Evolutionary conservation across 1,140 invertebrate genomes (phyloP), one percentile per base, ranked within the genome.

Genomic region (Drosophila tani): DNA sequence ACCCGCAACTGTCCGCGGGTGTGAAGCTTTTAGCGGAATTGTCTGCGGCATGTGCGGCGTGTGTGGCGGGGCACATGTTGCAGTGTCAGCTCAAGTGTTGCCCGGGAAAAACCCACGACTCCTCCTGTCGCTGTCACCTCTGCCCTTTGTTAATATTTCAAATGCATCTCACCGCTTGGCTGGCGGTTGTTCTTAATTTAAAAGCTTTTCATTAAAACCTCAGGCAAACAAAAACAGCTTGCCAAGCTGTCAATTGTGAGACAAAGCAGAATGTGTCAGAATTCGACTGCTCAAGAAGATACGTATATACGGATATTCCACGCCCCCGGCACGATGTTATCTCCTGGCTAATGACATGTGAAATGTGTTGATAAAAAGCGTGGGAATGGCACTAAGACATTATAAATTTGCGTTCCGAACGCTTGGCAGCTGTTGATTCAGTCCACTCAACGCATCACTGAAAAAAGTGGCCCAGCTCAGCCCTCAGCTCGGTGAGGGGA

Each of bases 361-460:
- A 88, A 88, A 90, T 88, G 75, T 85, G 78, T 88, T 84, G 85
- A 84, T 79, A 87, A 87, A 87, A 87, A 75, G 85, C 84, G 63
- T 90, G 86, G 67, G 75, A 90, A 90, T 71, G 53, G 46, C 40
- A 47, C 51, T 50, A 53, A 55, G 49, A 46, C 51, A 65, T 67
- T 71, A 80, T 79, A 87, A 87, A 87, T 87, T 87, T 87, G 83
- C 73, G 73, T 88, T 68, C 57, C 83, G 69, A 71, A 69, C 66
- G 64, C 62, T 86, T 82, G 77, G 78, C 85, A 90, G 85, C 84
- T 90, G 85, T 88, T 88, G 84, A 88, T 88, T 79, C 81, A 68
- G 60, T 66, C 70, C 45, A 60, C 77, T 68, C 65, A 86, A 86
- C 73, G 82, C 75, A 85, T 84, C 82, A 85, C 45, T 83, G 81